phyloP scores from a whole-genome alignment of 2,888 invertebrate species.

The Zootermopsis nevadensis region DNA sequence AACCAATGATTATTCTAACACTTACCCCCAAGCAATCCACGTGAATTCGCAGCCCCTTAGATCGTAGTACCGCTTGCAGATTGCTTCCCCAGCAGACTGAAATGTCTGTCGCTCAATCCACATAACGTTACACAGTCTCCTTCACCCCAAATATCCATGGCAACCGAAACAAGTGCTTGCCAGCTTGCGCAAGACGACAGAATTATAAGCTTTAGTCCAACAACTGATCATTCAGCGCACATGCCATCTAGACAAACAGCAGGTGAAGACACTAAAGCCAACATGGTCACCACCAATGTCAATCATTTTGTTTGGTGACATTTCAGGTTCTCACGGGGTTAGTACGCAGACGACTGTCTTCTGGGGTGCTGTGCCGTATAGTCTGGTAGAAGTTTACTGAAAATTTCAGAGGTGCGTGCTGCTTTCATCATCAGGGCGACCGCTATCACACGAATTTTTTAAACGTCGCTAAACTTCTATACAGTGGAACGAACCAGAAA shows the following conservation, averaged over 20 bases:
- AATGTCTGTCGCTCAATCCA: not conserved
- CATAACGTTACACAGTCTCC: not conserved
- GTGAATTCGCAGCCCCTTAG: not conserved
- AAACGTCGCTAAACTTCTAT: no score
- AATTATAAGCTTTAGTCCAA: not conserved
- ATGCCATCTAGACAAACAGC: not conserved
- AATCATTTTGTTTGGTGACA: no score
- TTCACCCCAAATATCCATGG: not conserved
- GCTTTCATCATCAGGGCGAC: no score
- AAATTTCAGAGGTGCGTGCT: no score
- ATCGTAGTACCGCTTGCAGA: not conserved
- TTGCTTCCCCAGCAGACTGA: not conserved
- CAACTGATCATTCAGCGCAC: not conserved
- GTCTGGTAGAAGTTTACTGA: no score
- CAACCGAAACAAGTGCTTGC: constrained; percentile 18
- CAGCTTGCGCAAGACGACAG: constrained; percentile 16
- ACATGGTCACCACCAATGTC: no score
- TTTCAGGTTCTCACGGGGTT: no score
- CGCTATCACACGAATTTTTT: no score
- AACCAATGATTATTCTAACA: not conserved
- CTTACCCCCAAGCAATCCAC: not conserved
- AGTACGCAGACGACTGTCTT: no score
- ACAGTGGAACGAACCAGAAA: no score
- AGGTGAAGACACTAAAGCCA: no score
- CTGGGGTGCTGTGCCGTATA: no score